Evolutionary conservation across 2,797 vertebrate genomes (phyloP).

Genomic region (Etheostoma nigrum): DNA sequence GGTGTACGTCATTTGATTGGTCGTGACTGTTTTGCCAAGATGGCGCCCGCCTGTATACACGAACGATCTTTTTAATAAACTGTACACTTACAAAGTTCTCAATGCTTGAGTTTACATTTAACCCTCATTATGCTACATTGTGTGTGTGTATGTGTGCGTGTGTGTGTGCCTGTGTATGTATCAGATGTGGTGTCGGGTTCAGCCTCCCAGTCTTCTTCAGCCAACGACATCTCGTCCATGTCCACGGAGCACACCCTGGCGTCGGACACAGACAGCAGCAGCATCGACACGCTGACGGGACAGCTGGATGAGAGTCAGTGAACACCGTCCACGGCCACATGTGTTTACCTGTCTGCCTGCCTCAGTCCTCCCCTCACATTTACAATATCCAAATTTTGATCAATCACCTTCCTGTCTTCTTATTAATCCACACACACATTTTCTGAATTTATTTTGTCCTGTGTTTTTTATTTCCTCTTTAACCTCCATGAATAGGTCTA

Average conservation of each 20-base stretch:
- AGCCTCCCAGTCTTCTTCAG: constrained; percentile 95
- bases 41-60: no score
- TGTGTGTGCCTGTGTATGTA: constrained; percentile 23
- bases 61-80: no score
- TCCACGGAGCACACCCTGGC: constrained; percentile 98
- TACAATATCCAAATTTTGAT: constrained; percentile 39
- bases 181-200: constrained; percentile 92
- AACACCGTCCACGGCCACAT: constrained; percentile 62
- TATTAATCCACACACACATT: constrained; percentile 20
- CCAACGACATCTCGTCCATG: constrained; percentile 99
- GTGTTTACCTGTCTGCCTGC: constrained; percentile 22
- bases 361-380: constrained; percentile 22
- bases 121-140: no score
- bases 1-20: no score
- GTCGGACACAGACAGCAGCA: constrained; percentile 98
- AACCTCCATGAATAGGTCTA: constrained; percentile 59
- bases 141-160: no score
- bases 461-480: constrained; percentile 26
- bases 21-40: no score
- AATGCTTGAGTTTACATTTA: no score
- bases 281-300: constrained; percentile 94
- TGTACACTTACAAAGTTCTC: no score
- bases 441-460: background rate
- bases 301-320: constrained; percentile 93
- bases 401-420: constrained; percentile 39